Evolutionary conservation across 1,140 invertebrate genomes (phyloP).

Genomic region (Zaprionus lachaisei): DNA sequence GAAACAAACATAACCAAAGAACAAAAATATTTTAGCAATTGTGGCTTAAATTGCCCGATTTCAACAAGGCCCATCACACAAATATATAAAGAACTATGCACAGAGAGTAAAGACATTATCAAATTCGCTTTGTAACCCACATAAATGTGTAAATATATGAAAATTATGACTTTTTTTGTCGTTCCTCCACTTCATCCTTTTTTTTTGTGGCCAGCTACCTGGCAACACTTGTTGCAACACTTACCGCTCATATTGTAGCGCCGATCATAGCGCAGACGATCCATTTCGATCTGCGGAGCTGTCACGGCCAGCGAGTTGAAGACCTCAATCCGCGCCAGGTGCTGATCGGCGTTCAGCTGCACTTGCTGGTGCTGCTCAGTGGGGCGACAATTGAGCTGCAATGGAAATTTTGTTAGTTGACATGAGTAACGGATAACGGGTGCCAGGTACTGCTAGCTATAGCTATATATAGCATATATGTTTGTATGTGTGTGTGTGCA

Average conservation of each 20-base stretch:
- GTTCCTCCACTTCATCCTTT: neutral
- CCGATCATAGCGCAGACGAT: slow-evolving; percentile 84
- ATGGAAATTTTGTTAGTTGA: slow-evolving; percentile 34
- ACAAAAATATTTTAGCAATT: too few relatives aligned
- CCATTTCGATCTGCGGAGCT: slow-evolving; percentile 90
- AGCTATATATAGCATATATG: neutral
- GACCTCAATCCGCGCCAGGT: slow-evolving; percentile 88
- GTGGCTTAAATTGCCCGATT: too few relatives aligned
- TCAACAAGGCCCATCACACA: too few relatives aligned
- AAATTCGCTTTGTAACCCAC: too few relatives aligned
- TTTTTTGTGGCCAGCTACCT: neutral
- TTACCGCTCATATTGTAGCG: slow-evolving; percentile 82
- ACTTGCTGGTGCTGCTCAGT: slow-evolving; percentile 50
- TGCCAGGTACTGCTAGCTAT: neutral
- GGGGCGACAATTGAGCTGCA: slow-evolving; percentile 83
- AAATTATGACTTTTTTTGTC: neutral
- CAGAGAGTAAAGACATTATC: too few relatives aligned
- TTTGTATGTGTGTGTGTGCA: neutral
- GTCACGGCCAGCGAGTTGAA: slow-evolving; percentile 92
- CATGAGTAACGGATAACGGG: neutral
- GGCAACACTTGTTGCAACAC: neutral
- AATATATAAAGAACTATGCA: too few relatives aligned
- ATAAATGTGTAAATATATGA: neutral
- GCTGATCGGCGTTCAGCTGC: slow-evolving; percentile 66
- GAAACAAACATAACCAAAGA: too few relatives aligned